phyloP scores from a whole-genome alignment of 2,113 vertebrate genomes.

The Coptodon rendalli region DNA sequence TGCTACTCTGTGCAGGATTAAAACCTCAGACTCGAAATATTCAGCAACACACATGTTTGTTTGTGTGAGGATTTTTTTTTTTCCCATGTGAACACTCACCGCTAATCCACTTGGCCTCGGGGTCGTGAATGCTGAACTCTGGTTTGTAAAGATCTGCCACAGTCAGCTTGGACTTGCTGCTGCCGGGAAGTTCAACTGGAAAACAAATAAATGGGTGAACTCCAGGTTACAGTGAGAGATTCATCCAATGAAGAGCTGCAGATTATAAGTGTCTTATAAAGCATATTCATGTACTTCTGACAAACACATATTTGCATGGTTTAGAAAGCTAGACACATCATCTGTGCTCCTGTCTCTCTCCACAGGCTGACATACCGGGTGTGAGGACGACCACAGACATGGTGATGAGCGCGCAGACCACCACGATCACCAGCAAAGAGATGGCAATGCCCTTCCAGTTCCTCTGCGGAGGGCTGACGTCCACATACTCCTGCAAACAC shows the following conservation, averaged over 20 bases:
- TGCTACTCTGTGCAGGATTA: not conserved
- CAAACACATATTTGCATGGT: not conserved
- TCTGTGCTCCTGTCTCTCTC: not conserved
- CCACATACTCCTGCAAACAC: conserved; percentile 82
- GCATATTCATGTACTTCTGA: not conserved
- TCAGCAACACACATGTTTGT: not conserved
- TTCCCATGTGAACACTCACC: conserved; percentile 57
- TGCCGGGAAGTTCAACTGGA: conserved; percentile 79
- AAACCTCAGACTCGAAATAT: not conserved
- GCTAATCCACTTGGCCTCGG: conserved; percentile 84
- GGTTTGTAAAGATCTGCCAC: conserved; percentile 83
- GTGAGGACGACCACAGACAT: conserved; percentile 90
- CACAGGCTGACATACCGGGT: conserved; percentile 68
- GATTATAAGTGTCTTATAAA: not conserved
- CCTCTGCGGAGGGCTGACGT: conserved; percentile 83
- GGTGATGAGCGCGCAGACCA: conserved; percentile 90
- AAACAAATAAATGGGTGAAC: not conserved
- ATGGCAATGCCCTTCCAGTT: conserved; percentile 96
- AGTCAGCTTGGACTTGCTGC: conserved; percentile 78
- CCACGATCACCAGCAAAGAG: conserved; percentile 89
- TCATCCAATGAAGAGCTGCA: not conserved
- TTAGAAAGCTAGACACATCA: not conserved
- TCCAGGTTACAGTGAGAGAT: not conserved
- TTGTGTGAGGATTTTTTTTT: not conserved
- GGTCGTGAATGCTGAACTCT: conserved; percentile 79